phyloP scores from a whole-genome alignment of 2,113 vertebrate genomes.

The Pogonocichla stellata region DNA sequence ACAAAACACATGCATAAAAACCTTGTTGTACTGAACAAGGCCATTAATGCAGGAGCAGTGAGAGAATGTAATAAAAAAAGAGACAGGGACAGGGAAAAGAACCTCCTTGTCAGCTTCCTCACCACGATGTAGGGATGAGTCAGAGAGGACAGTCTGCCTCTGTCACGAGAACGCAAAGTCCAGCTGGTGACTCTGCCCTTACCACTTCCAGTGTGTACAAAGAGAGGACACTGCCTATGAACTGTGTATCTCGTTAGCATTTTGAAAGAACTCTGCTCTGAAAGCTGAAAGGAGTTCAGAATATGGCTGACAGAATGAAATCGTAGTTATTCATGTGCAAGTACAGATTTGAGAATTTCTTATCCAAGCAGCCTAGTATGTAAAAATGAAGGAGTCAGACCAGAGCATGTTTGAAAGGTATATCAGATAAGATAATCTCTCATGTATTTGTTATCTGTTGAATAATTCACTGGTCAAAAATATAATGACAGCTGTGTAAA shows the following conservation, averaged over 20 bases:
- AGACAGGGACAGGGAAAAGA: not conserved
- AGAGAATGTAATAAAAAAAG: not conserved
- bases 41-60: not conserved
- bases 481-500: fast-evolving
- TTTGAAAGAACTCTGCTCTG: not conserved
- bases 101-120: not conserved
- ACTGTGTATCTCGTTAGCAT: fast-evolving
- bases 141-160: not conserved
- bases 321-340: not conserved
- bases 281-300: not conserved
- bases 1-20: not conserved
- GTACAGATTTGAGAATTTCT: not conserved
- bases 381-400: not conserved
- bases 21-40: not conserved
- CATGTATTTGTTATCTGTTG: not conserved
- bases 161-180: not conserved
- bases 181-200: not conserved
- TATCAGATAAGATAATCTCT: not conserved
- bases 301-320: not conserved
- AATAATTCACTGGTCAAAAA: not conserved
- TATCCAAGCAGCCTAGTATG: not conserved
- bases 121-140: fast-evolving
- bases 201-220: not conserved
- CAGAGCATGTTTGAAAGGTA: not conserved
- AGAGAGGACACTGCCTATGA: not conserved